Conservation (phyloP, 1,140 invertebrate genomes). For the Hestina assimilis region DNA sequence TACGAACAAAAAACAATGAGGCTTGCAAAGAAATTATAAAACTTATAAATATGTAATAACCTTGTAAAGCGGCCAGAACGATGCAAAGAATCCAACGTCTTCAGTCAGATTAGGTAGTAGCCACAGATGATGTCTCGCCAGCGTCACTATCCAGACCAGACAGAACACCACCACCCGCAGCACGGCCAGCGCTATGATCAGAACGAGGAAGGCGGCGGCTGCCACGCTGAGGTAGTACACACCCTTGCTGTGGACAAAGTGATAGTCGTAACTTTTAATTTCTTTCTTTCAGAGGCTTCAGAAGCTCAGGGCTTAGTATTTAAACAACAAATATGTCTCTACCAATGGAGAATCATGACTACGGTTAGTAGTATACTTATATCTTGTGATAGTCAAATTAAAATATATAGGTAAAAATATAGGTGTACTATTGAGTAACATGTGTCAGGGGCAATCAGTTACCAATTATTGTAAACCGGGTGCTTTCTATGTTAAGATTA, state of each 20-base stretch:
- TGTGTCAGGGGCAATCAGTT: too few relatives aligned
- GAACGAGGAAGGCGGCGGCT: conserved; percentile 94
- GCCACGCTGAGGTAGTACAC: conserved; percentile 98
- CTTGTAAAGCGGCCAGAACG: conserved; percentile 98
- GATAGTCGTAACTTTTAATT: too few relatives aligned
- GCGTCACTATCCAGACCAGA: conserved; percentile 91
- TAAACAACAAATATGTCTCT: too few relatives aligned
- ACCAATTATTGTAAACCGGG: too few relatives aligned
- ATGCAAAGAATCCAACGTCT: conserved; percentile 99
- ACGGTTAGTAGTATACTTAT: too few relatives aligned
- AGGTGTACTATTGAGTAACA: too few relatives aligned
- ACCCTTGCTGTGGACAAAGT: conserved; percentile 82
- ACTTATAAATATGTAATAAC: conserved; percentile 71
- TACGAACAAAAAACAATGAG: too few relatives aligned
- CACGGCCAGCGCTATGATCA: conserved; percentile 94
- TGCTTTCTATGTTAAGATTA: too few relatives aligned
- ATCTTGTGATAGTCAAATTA: too few relatives aligned
- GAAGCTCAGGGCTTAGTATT: not conserved
- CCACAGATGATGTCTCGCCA: conserved; percentile 97
- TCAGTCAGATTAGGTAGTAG: conserved; percentile 98
- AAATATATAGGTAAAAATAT: too few relatives aligned
- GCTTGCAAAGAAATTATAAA: not conserved
- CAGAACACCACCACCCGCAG: conserved; percentile 95
- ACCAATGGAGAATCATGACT: too few relatives aligned
- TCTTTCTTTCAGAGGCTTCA: too few relatives aligned